A percentile compares a stretch with the other conserved stretches of the same genome.
Evolutionary conservation across 2,113 vertebrate species (phyloP).

Genomic region (Eira barbara): DNA sequence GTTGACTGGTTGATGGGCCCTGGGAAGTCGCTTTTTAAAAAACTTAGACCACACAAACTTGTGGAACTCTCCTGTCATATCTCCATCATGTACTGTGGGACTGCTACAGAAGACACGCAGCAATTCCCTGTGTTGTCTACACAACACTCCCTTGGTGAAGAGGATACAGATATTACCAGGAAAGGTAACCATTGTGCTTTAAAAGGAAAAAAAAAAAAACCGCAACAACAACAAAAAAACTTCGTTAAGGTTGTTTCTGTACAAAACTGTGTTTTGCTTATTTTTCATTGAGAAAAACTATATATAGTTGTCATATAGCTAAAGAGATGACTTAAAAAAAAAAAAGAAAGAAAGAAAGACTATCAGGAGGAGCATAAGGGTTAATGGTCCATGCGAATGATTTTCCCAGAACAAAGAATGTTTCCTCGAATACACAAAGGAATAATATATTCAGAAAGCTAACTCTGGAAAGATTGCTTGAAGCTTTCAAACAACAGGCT

Average conservation of each 20-base stretch:
- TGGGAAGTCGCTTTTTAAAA: constrained; percentile 52
- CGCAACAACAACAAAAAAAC: neutral
- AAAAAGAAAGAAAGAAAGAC: too few species aligned
- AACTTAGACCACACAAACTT: neutral
- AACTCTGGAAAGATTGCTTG: neutral
- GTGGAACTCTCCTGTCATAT: neutral
- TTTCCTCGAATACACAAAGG: neutral
- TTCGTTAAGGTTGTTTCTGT: neutral
- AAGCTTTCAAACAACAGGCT: neutral
- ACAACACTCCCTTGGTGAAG: neutral
- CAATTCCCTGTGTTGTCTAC: neutral
- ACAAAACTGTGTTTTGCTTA: neutral
- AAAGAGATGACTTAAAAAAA: too few species aligned
- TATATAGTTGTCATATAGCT: neutral
- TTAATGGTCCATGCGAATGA: neutral
- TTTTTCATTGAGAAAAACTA: neutral
- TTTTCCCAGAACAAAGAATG: neutral
- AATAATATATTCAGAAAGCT: neutral
- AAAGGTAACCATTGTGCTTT: neutral
- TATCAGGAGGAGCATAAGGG: neutral
- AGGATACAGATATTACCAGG: neutral
- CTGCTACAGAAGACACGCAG: neutral
- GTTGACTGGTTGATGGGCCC: constrained; percentile 13
- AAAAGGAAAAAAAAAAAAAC: neutral
- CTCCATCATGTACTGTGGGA: neutral